A percentile compares a stretch with the other conserved stretches of the same genome.
Evolutionary conservation across 2,888 invertebrate species (phyloP).

Genomic region (Caenorhabditis macrosperma): DNA sequence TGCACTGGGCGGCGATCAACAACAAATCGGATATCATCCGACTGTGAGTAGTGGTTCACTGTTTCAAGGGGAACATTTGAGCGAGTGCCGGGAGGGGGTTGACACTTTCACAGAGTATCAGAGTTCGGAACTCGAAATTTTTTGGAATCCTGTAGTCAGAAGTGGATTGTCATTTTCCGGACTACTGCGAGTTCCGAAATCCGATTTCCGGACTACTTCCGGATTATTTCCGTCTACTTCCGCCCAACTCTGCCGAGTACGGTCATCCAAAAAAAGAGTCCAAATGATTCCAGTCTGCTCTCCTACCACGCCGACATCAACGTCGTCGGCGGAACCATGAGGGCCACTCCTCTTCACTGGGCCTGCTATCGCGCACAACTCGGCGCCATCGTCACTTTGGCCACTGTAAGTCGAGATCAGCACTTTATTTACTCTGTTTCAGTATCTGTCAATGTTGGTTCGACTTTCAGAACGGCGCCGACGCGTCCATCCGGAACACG

Average conservation of each 20-base stretch:
- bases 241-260: no score
- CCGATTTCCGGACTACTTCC: no score
- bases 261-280: not conserved
- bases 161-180: no score
- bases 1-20: constrained; percentile 99
- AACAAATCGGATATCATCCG: constrained; percentile 90
- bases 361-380: constrained; percentile 82
- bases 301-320: constrained; percentile 85
- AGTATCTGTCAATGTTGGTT: no score
- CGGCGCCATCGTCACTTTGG: constrained; percentile 25
- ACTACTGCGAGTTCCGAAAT: no score
- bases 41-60: constrained; percentile 19
- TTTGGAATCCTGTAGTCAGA: no score
- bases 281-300: constrained; percentile 22
- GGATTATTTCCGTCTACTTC: no score
- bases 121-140: constrained; percentile 3
- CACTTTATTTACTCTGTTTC: no score
- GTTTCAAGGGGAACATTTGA: not conserved
- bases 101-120: no score
- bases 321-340: constrained; percentile 93
- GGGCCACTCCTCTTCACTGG: constrained; percentile 97
- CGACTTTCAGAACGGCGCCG: constrained; percentile 51
- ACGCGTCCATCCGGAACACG: constrained; percentile 17
- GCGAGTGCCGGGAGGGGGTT: no score
- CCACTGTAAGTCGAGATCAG: constrained; percentile 20